These are phyloP conservation scores for Haliclona indistincta DNA, from an alignment of 37 sponge, comb jelly and placozoan species.

Conservation along the genomic window DNA sequence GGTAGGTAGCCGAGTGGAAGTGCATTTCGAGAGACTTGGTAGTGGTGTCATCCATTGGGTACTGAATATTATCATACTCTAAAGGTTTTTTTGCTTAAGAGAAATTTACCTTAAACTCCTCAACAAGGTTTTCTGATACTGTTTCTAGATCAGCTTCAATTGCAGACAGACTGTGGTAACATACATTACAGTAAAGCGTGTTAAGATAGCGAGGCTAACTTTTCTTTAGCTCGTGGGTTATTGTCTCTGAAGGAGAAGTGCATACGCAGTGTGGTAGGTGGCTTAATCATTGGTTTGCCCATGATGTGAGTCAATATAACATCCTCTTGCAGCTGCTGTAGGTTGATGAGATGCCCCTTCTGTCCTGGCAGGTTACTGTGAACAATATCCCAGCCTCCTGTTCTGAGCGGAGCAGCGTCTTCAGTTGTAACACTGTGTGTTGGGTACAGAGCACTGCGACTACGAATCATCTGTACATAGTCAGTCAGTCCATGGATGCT, in stretches of 20 bases:
- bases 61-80: constrained; percentile 16
- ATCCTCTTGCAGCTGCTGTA: constrained; percentile 58
- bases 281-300: constrained; percentile 61
- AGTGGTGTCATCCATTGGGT: constrained; percentile 12
- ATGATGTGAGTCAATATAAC: constrained; percentile 31
- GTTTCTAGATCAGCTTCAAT: constrained; percentile 24
- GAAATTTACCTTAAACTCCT: constrained; percentile 19
- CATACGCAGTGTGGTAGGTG: background rate
- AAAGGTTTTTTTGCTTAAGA: background rate
- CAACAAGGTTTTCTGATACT: constrained; percentile 23
- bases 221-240: background rate
- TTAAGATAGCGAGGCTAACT: background rate
- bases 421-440: too few relatives aligned
- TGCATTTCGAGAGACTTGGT: constrained; percentile 62
- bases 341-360: constrained; percentile 33
- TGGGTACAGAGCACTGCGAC: constrained; percentile 3
- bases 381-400: background rate
- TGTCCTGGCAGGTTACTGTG: constrained; percentile 33
- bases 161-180: constrained; percentile 22
- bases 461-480: constrained; percentile 31
- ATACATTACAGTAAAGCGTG: background rate
- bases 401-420: background rate
- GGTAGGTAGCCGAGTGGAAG: constrained; percentile 76
- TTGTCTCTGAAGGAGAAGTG: constrained; percentile 15
- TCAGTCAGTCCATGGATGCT: constrained; percentile 18